Percentiles rank a stretch among this genome's conserved stretches.
phyloP scores from a whole-genome alignment of 2,888 invertebrate genomes.

The Orthosia cruda region DNA sequence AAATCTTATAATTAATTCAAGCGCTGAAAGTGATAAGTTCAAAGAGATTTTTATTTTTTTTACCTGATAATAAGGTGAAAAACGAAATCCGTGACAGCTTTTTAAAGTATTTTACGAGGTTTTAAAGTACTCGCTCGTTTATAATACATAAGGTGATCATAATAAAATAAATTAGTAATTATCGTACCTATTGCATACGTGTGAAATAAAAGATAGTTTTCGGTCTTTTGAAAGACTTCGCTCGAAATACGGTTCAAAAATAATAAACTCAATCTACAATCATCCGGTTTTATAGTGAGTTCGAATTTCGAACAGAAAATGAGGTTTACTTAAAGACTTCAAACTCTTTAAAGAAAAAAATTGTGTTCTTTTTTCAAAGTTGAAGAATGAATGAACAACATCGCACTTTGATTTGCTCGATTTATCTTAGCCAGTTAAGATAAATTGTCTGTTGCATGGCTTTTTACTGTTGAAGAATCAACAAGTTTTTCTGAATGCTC shows the following conservation, averaged over 20 bases:
- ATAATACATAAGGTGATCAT: no score
- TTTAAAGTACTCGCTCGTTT: no score
- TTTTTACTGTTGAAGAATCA: background rate
- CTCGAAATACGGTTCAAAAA: background rate
- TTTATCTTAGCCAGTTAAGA: background rate
- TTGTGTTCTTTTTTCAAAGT: constrained; percentile 9
- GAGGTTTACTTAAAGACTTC: constrained; percentile 8
- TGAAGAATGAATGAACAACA: constrained; percentile 2
- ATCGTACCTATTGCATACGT: no score
- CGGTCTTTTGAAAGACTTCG: background rate
- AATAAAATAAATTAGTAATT: no score
- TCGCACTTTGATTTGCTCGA: constrained; percentile 8
- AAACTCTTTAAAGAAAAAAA: constrained; percentile 7
- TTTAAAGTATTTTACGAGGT: no score
- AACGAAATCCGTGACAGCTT: no score
- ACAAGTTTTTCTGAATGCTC: background rate
- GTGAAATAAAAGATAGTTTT: no score
- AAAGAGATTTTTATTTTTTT: no score
- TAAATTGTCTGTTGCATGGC: no score
- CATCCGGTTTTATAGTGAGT: constrained; percentile 11
- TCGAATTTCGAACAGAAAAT: constrained; percentile 29
- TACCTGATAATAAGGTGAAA: no score
- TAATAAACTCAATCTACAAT: constrained; percentile 11
- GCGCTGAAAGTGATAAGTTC: no score
- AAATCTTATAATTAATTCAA: no score